Percentiles rank a stretch among this genome's conserved stretches.
Conservation (phyloP, 2,888 invertebrate species). For the Lacanobia oleracea region DNA sequence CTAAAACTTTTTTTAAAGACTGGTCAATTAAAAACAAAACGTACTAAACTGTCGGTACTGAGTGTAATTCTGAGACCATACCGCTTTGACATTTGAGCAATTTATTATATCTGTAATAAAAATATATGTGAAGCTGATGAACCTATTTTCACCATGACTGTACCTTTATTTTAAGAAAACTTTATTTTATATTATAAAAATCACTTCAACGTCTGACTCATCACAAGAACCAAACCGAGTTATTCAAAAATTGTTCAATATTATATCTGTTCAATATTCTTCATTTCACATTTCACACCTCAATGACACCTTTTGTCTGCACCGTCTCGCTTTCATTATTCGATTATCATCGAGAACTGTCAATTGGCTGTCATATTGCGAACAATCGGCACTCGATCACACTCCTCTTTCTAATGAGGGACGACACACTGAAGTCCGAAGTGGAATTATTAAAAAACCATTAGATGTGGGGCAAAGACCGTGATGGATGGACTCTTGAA, state of each 20-base stretch:
- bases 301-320: constrained; percentile 71
- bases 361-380: constrained; percentile 87
- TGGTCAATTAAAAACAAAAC: too few relatives aligned
- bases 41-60: too few relatives aligned
- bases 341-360: constrained; percentile 82
- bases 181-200: not conserved
- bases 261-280: constrained; percentile 48
- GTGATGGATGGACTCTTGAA: constrained; percentile 89
- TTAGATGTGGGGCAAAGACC: constrained; percentile 85
- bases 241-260: constrained; percentile 64
- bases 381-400: constrained; percentile 84
- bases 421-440: constrained; percentile 76
- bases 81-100: too few relatives aligned
- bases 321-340: constrained; percentile 77
- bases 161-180: not conserved
- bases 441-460: constrained; percentile 90
- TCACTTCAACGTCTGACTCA: not conserved
- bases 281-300: constrained; percentile 68
- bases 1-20: too few relatives aligned
- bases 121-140: not conserved
- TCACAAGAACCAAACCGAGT: constrained; percentile 34
- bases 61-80: not conserved
- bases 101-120: not conserved
- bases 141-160: not conserved
- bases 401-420: constrained; percentile 82